Evolutionary conservation across 1,140 invertebrate species (phyloP).

Genomic region (Onthophagus taurus): DNA sequence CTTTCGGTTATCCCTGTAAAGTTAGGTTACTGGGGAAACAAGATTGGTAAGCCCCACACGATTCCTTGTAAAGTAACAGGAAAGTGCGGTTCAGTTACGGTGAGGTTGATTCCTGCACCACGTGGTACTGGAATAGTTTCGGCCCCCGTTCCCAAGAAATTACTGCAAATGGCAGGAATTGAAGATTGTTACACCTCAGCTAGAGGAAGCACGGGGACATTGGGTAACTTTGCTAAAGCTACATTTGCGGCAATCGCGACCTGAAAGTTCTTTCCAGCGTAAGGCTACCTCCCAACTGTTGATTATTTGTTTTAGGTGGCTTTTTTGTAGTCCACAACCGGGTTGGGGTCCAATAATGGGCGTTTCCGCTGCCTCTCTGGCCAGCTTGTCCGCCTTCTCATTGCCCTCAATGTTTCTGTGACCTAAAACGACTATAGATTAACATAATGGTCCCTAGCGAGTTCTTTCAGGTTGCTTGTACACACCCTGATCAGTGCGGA

Average conservation of each 20-base stretch:
- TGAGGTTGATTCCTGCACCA: conserved; percentile 94
- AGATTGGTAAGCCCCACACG: conserved; percentile 98
- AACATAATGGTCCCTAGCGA: too few species aligned
- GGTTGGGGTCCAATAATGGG: too few species aligned
- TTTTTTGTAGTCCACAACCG: too few species aligned
- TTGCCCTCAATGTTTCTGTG: too few species aligned
- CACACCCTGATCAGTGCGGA: too few species aligned
- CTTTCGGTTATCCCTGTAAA: conserved; percentile 97
- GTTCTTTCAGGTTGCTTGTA: too few species aligned
- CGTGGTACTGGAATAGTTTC: conserved; percentile 99
- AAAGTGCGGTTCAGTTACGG: conserved; percentile 97
- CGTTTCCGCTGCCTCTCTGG: too few species aligned
- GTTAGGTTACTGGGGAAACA: conserved; percentile 99
- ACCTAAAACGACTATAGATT: too few species aligned
- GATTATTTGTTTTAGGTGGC: too few species aligned
- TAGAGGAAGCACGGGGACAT: conserved; percentile 91
- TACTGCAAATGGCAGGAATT: conserved; percentile 98
- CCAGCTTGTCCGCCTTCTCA: too few species aligned
- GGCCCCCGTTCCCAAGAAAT: conserved; percentile 97
- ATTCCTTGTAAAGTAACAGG: conserved; percentile 99
- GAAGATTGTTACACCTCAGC: conserved; percentile 99
- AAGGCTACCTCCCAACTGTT: conserved; percentile 96
- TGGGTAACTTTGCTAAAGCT: conserved; percentile 99
- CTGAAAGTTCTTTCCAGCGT: too few species aligned
- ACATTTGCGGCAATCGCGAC: conserved; percentile 97